Percentiles rank a stretch among this genome's conserved stretches.
Conservation (phyloP, 2,113 vertebrate species). For the Aldabrachelys gigantea region DNA sequence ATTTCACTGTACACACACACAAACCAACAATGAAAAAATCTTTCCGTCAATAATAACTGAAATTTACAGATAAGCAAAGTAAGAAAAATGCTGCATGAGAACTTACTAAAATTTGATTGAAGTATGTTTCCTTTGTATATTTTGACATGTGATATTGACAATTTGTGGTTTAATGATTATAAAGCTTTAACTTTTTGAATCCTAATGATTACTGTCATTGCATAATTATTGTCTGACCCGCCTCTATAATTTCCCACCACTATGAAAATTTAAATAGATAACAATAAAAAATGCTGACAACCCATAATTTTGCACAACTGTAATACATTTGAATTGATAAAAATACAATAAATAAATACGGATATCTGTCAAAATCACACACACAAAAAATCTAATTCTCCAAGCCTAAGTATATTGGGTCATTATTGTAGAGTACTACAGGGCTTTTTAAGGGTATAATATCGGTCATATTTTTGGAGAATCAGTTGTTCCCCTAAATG, state of each 20-base stretch:
- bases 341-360: background rate
- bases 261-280: background rate
- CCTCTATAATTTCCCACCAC: background rate
- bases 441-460: background rate
- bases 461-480: background rate
- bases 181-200: background rate
- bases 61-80: background rate
- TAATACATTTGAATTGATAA: background rate
- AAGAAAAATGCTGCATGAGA: background rate
- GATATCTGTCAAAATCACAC: background rate
- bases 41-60: background rate
- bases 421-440: accelerated
- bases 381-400: background rate
- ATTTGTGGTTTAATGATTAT: background rate
- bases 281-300: background rate
- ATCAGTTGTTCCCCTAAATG: accelerated
- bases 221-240: background rate
- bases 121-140: background rate
- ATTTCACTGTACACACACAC: background rate
- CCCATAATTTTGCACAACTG: no score
- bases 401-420: background rate
- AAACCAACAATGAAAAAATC: background rate
- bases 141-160: background rate
- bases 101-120: background rate
- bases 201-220: background rate